Percentiles rank a stretch among this genome's conserved stretches.
phyloP scores from a whole-genome alignment of 2,888 invertebrate genomes.

The Xestobium rufovillosum region DNA sequence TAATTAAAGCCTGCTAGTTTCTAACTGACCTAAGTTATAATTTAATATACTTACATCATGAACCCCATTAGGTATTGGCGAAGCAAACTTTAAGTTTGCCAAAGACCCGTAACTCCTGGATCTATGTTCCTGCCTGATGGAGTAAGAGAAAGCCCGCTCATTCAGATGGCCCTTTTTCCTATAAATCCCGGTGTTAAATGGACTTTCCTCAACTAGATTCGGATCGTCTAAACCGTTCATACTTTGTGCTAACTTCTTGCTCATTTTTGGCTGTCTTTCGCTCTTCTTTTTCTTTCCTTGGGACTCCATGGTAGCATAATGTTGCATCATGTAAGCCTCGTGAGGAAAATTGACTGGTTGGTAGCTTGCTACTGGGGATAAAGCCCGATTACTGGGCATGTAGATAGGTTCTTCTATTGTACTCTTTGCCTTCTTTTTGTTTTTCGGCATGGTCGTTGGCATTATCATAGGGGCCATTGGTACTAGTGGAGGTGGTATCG shows the following conservation, averaged over 20 bases:
- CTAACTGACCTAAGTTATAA: no score
- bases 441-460: constrained; percentile 50
- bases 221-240: constrained; percentile 56
- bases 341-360: constrained; percentile 51
- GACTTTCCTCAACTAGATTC: constrained; percentile 45
- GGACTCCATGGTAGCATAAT: constrained; percentile 49
- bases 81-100: constrained; percentile 84
- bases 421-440: constrained; percentile 46
- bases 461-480: constrained; percentile 43
- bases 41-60: constrained; percentile 38
- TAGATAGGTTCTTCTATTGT: constrained; percentile 55
- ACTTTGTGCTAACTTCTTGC: constrained; percentile 59
- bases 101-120: constrained; percentile 88
- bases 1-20: neutral
- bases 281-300: constrained; percentile 44
- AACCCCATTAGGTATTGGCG: constrained; percentile 49
- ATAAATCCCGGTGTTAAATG: constrained; percentile 77
- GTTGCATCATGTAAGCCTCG: constrained; percentile 52
- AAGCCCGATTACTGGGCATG: constrained; percentile 49
- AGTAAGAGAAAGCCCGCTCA: constrained; percentile 89
- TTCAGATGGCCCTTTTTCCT: constrained; percentile 86
- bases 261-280: constrained; percentile 45
- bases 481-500: constrained; percentile 41
- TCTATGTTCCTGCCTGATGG: constrained; percentile 87
- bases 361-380: constrained; percentile 53